phyloP scores from a whole-genome alignment of 37 sponge, comb jelly and placozoan species.

The Cliona cf. orientalis region DNA sequence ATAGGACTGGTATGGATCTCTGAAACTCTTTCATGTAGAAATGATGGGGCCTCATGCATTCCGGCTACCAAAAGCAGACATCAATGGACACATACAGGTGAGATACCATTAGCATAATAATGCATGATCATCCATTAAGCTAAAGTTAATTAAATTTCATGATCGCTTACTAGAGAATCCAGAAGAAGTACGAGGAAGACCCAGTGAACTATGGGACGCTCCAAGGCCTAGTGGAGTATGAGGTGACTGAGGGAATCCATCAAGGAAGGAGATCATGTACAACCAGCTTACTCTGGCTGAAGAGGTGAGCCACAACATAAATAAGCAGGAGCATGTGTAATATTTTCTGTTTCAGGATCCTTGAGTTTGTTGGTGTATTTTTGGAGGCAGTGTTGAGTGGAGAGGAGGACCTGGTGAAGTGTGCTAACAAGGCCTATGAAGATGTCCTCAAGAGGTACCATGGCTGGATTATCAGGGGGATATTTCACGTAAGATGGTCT shows the following conservation, averaged over 20 bases:
- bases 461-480: conserved; percentile 64
- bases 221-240: conserved; percentile 69
- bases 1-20: too few relatives aligned
- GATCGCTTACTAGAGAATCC: conserved; percentile 40
- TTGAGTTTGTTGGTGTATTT: conserved; percentile 76
- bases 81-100: conserved; percentile 73
- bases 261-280: conserved; percentile 61
- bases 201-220: conserved; percentile 45
- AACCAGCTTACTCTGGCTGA: conserved; percentile 69
- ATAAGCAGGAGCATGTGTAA: not conserved
- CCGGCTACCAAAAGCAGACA: conserved; percentile 65
- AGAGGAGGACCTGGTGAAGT: conserved; percentile 66
- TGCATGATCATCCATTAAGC: too few relatives aligned
- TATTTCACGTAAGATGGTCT: conserved; percentile 70
- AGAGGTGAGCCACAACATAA: conserved; percentile 57
- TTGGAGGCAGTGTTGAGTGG: conserved; percentile 54
- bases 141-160: not conserved
- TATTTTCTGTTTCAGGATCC: conserved; percentile 37
- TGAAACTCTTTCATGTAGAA: too few relatives aligned
- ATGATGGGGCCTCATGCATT: conserved; percentile 66
- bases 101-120: not conserved
- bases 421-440: conserved; percentile 68
- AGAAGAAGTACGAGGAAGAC: conserved; percentile 40
- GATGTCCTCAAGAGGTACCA: conserved; percentile 66
- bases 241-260: conserved; percentile 60